Evolutionary conservation across 2,888 invertebrate species (phyloP).

Genomic region (Athalia cordata): DNA sequence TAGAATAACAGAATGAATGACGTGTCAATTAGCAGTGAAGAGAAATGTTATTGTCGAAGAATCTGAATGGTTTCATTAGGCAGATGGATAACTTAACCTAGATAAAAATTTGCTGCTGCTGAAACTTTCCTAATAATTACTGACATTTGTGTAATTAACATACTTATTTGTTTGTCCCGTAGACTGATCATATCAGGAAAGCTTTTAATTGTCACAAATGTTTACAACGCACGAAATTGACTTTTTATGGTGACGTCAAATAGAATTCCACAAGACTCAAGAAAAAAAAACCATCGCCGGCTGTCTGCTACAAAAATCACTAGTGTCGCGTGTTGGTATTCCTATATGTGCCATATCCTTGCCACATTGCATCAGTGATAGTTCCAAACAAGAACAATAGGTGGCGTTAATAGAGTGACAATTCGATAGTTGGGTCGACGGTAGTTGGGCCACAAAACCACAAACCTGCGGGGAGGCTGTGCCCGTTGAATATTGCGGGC

Average conservation of each 20-base stretch:
- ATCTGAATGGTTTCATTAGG: neutral
- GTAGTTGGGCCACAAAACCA: too few relatives aligned
- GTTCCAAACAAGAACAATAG: neutral
- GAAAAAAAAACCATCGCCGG: conserved; percentile 8
- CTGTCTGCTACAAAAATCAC: conserved; percentile 30
- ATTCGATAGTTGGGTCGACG: neutral
- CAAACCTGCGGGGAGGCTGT: neutral
- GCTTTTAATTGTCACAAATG: conserved; percentile 21
- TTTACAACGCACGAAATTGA: conserved; percentile 20
- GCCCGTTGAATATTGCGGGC: neutral
- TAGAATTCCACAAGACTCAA: neutral
- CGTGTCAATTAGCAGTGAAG: conserved; percentile 34
- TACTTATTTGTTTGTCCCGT: conserved; percentile 84
- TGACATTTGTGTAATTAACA: conserved; percentile 59
- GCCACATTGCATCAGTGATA: too few relatives aligned
- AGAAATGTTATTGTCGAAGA: conserved; percentile 48
- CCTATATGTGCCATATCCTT: neutral
- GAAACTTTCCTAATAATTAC: neutral
- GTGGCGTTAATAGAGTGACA: conserved; percentile 7
- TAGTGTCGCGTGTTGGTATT: neutral
- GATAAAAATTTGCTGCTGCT: conserved; percentile 1
- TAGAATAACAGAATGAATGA: conserved; percentile 12
- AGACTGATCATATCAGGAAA: conserved; percentile 78
- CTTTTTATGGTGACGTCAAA: conserved; percentile 36
- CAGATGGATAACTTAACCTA: conserved; percentile 32